phyloP scores from a whole-genome alignment of 1,140 invertebrate genomes.

The Battus philenor region DNA sequence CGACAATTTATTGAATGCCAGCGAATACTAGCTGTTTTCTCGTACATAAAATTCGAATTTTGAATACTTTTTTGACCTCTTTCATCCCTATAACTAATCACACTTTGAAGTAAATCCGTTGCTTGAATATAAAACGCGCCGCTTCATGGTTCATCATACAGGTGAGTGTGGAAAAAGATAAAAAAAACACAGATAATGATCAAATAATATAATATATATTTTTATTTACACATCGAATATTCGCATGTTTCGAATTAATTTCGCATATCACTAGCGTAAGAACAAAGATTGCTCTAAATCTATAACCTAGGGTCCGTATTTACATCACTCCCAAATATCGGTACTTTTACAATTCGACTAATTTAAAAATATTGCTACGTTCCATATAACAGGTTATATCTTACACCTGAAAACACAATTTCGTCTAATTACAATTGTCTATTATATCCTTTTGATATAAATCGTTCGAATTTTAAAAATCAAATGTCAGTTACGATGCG shows the following conservation, averaged over 20 bases:
- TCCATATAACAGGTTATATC: slow-evolving; percentile 19
- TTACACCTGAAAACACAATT: slow-evolving; percentile 5
- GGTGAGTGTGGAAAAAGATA: background rate
- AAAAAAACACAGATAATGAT: slow-evolving; percentile 36
- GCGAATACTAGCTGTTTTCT: no score
- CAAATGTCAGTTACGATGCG: no score
- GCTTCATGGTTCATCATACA: no score
- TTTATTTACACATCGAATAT: slow-evolving; percentile 67
- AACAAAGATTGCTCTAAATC: slow-evolving; percentile 27
- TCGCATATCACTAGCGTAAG: slow-evolving; percentile 46
- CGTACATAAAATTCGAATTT: no score
- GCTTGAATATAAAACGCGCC: no score
- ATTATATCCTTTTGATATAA: no score
- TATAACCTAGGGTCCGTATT: slow-evolving; percentile 38
- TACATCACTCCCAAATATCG: slow-evolving; percentile 31
- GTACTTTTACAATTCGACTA: slow-evolving; percentile 19
- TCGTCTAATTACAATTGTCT: slow-evolving; percentile 13
- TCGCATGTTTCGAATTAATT: slow-evolving; percentile 47
- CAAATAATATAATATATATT: slow-evolving; percentile 56
- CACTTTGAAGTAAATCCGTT: no score
- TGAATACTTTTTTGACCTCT: no score
- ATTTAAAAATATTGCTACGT: slow-evolving; percentile 29
- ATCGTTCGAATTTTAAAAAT: no score
- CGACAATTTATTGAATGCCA: no score
- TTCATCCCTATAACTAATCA: no score